Base-by-base conservation (phyloP, 2,113 vertebrate genomes). In the Pipa parva region DNA sequence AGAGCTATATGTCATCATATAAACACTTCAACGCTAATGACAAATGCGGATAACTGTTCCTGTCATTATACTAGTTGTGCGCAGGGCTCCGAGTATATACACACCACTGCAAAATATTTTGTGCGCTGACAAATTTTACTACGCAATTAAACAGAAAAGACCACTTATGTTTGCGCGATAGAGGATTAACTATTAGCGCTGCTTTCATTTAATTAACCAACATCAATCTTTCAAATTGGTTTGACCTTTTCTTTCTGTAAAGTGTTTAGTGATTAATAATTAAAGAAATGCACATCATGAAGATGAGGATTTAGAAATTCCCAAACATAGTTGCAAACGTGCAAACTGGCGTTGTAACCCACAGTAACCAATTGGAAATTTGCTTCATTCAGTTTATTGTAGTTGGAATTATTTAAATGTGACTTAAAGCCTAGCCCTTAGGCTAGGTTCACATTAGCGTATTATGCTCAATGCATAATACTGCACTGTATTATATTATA, bases 81-180 rank as follows among this genome's bases (percentile, higher is more conserved):
- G 26, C 60, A 59, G n/a, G n/a, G n/a, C n/a, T n/a, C n/a, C n/a
- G 66, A 42, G 60, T 70, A 61, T 45, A 59, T 57, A 59, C 39
- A n/a, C 36, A 57, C 39, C 20, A 49, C 55, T 45, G 58, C 54
- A 67, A 59, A 67, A 59, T 58, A 67, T 67, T 59, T 59, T 59
- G 13, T 55, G 58, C 54, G 50, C 33, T 56, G 63, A 56, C 63
- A 64, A 27, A 55, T 64, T 64, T 56, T 45, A 64, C 36, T 27
- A 42, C 24, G 45, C 52, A 55, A 59, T 49, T 59, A 36, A 67
- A 45, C 26, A 7, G 25, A 55, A 15, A 49, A 48, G 26, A 50
- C 27, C 54, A 59, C 55, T 67, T 59, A 50, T 49, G 39, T 42
- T 42, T 42, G 39, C 5, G 59, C 17, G 46, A 67, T 26, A 57